Conservation (phyloP, 2,113 vertebrate species). For the Nanorana parkeri region DNA sequence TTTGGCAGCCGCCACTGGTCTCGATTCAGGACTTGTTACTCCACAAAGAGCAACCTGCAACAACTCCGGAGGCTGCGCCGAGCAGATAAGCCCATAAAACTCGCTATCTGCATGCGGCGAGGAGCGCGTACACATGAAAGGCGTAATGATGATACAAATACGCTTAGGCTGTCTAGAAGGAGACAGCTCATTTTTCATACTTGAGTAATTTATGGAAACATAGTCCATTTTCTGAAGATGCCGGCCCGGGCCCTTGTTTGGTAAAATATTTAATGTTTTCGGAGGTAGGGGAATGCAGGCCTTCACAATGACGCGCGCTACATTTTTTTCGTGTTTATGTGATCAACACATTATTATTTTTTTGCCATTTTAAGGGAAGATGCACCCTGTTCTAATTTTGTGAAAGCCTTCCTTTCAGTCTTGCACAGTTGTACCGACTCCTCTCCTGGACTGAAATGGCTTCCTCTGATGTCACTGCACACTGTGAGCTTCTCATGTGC, state of each 20-base stretch:
- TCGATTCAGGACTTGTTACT: conserved; percentile 33
- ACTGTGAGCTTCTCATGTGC: no score
- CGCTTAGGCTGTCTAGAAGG: conserved; percentile 49
- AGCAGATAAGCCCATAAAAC: conserved; percentile 49
- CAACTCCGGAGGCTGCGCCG: conserved; percentile 46
- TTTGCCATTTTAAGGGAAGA: no score
- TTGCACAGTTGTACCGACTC: no score
- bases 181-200: conserved; percentile 59
- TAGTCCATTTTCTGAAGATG: conserved; percentile 53
- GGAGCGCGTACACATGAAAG: conserved; percentile 51
- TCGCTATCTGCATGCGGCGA: conserved; percentile 44
- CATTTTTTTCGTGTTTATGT: no score
- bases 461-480: no score
- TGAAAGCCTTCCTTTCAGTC: no score
- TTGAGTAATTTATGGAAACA: conserved; percentile 59
- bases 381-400: no score
- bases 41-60: conserved; percentile 41
- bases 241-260: conserved; percentile 31
- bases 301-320: background rate
- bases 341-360: no score
- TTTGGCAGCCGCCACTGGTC: background rate
- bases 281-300: background rate
- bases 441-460: no score
- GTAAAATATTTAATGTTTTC: background rate
- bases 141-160: conserved; percentile 56